A percentile compares a stretch with the other conserved stretches of the same genome.
These are phyloP conservation scores for Ophioninae sp. DNA, from an alignment of 2,888 invertebrate genomes.

Conservation along the genomic window DNA sequence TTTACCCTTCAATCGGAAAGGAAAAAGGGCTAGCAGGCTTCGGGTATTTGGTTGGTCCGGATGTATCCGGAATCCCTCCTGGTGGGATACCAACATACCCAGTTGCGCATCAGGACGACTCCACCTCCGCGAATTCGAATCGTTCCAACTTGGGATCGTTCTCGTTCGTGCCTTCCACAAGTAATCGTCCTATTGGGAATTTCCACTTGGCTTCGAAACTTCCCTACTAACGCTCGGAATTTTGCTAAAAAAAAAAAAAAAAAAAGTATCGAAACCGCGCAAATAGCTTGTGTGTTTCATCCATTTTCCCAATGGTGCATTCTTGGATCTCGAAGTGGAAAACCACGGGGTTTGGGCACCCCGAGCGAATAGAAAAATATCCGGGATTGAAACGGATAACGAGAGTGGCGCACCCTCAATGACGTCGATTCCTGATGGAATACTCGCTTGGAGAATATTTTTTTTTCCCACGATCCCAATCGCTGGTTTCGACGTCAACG, in stretches of 20 bases:
- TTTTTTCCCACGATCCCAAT: background rate
- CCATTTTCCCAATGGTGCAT: slow-evolving; percentile 39
- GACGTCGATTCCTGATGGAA: background rate
- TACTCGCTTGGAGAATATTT: background rate
- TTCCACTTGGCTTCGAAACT: slow-evolving; percentile 71
- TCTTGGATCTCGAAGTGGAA: slow-evolving; percentile 9
- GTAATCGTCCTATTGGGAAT: slow-evolving; percentile 73
- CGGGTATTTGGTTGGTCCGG: background rate
- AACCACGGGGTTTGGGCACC: slow-evolving; percentile 7
- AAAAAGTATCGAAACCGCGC: slow-evolving; percentile 20
- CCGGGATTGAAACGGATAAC: slow-evolving; percentile 56
- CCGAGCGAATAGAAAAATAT: slow-evolving; percentile 31
- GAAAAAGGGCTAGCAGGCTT: slow-evolving; percentile 30
- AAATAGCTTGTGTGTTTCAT: slow-evolving; percentile 26
- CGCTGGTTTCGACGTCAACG: too few relatives aligned
- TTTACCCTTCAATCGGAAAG: slow-evolving; percentile 29
- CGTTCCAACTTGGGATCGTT: slow-evolving; percentile 33
- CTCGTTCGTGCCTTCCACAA: slow-evolving; percentile 62
- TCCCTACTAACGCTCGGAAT: slow-evolving; percentile 66
- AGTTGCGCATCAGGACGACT: slow-evolving; percentile 18
- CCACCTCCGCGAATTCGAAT: slow-evolving; percentile 53
- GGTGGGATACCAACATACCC: slow-evolving; percentile 11
- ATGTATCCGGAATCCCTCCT: background rate
- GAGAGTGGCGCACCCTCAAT: slow-evolving; percentile 7
- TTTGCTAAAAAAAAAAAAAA: too few relatives aligned